Base-by-base conservation (phyloP, 2,888 invertebrate genomes). In the Yponomeuta sedellus region DNA sequence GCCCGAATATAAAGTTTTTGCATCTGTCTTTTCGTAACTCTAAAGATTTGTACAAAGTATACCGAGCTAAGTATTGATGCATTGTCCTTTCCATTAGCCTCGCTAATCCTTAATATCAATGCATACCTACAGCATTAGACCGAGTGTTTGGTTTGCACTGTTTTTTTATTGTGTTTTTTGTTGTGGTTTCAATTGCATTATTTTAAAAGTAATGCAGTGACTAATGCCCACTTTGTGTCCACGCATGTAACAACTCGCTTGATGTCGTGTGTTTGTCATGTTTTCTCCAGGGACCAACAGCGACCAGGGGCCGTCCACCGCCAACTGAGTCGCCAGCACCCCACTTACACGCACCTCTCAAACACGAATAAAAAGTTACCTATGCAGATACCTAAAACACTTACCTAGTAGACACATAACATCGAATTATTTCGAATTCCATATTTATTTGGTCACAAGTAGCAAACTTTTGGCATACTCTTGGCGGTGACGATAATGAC, bases 241-340 rank as follows among this genome's bases (percentile, higher is more conserved):
- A 83, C 82, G 90, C 89, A 83, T 82, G 85, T 86, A 86, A 88
- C 84, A 80, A 74, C 72, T 75, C 73, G 90, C 90, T 90, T 88
- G 86, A 86, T 85, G 85, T 85, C 72, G 80, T 88, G 78, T 69
- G 70, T 71, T 75, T 89, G 86, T 89, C 83, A 83, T 80, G 71
- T 82, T 73, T 80, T 86, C 83, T 78, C 75, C 90, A 91, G 91
- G 91, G 85, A 90, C 86, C 89, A 91, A 84, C 85, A 83, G 80
- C 73, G 91, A 90, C 67, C 85, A 84, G 77, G 88, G 88, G 77
- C 84, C 88, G 82, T 83, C 90, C 79, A 78, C 80, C 75, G 74
- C 80, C 81, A 83, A 88, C 81, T 89, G 83, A 88, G 73, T 76
- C 70, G 71, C 79, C 76, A 77, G 71, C 68, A 66, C 71, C 70